Evolutionary conservation across 2,797 vertebrate species (phyloP).

Genomic region (Phrynocephalus guinanensis): DNA sequence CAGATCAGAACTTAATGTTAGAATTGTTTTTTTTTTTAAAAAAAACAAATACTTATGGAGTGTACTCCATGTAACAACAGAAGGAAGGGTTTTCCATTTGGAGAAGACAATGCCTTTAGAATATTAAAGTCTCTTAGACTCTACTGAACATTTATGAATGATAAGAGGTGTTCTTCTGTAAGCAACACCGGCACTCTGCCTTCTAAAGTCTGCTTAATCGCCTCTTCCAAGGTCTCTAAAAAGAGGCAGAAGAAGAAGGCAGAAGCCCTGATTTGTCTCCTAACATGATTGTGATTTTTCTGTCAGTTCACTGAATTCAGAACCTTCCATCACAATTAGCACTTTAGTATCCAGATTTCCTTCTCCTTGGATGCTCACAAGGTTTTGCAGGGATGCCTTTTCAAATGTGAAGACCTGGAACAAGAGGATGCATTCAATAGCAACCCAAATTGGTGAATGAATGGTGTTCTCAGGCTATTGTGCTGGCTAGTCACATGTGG

Average conservation of each 20-base stretch:
- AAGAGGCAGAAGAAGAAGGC: background rate
- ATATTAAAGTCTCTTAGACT: constrained; percentile 9
- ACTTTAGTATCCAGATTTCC: constrained; percentile 46
- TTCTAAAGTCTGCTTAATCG: constrained; percentile 28
- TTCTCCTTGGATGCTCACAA: constrained; percentile 31
- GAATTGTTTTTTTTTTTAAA: too few relatives aligned
- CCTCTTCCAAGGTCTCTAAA: constrained; percentile 13
- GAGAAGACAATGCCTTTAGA: background rate
- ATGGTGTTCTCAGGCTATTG: constrained; percentile 27
- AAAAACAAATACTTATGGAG: background rate
- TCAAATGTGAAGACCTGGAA: constrained; percentile 40
- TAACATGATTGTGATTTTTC: constrained; percentile 33
- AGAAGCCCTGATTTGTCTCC: constrained; percentile 14
- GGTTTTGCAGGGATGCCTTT: constrained; percentile 37
- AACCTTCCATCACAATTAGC: constrained; percentile 30
- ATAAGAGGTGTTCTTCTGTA: background rate
- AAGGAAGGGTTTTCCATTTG: background rate
- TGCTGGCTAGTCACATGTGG: constrained; percentile 23
- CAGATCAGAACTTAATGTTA: too few relatives aligned
- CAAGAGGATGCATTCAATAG: constrained; percentile 42
- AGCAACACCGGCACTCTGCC: constrained; percentile 28
- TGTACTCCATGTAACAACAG: constrained; percentile 12
- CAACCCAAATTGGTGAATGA: constrained; percentile 48
- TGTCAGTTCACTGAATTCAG: constrained; percentile 27
- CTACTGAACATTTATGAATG: background rate